Evolutionary conservation across 2,888 invertebrate species (phyloP).

Genomic region (Drosophila longiperda): DNA sequence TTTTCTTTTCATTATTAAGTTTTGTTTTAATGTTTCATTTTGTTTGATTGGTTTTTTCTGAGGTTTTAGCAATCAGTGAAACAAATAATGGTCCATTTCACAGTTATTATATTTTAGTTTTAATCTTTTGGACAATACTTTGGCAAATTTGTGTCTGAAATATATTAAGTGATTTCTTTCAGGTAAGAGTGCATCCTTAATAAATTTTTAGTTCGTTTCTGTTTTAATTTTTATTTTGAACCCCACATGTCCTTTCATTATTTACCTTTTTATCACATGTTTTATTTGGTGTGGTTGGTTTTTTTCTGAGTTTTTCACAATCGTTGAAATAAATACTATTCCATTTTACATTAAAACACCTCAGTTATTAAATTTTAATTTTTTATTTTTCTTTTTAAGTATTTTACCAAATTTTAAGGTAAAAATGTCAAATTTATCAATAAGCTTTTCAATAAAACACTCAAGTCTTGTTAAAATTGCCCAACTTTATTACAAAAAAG

Average conservation of each 20-base stretch:
- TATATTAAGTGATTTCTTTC: too few relatives aligned
- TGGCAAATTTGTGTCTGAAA: neutral
- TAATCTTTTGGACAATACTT: neutral
- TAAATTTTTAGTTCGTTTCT: too few relatives aligned
- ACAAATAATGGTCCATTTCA: neutral
- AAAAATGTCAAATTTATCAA: rapidly evolving
- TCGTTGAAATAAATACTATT: neutral
- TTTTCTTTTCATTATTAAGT: rapidly evolving
- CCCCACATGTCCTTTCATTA: too few relatives aligned
- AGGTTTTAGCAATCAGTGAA: neutral
- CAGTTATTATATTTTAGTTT: neutral
- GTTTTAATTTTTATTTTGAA: too few relatives aligned
- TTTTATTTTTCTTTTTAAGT: neutral
- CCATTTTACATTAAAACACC: neutral
- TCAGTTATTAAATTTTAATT: neutral
- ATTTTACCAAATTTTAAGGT: neutral
- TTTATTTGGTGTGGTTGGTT: neutral
- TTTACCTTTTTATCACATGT: too few relatives aligned
- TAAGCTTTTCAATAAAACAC: neutral
- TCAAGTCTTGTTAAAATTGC: rapidly evolving
- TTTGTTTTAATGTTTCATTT: neutral
- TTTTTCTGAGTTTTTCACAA: neutral
- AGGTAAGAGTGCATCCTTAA: too few relatives aligned
- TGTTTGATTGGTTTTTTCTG: rapidly evolving
- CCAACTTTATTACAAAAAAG: neutral